Percentiles rank a stretch among this genome's conserved stretches.
Conservation (phyloP, 2,888 invertebrate genomes). For the Agrochola lota region DNA sequence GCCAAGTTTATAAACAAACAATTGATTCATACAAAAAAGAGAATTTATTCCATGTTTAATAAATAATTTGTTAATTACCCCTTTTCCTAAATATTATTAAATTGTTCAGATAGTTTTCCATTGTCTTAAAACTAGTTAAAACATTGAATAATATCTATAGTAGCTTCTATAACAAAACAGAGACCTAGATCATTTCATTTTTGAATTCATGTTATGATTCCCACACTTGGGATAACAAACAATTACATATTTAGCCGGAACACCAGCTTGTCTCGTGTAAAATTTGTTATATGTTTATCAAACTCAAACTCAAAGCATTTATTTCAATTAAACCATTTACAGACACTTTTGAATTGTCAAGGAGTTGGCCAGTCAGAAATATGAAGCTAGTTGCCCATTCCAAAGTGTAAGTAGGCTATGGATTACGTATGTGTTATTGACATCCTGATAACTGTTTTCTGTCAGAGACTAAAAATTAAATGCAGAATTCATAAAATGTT, state of each 20-base stretch:
- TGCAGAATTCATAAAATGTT: not conserved
- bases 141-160: not conserved
- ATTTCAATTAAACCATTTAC: no score
- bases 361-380: no score
- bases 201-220: conserved; percentile 16
- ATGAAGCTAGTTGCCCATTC: no score
- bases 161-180: not conserved
- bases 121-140: conserved; percentile 19
- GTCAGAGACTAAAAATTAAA: not conserved
- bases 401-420: no score
- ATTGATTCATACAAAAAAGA: conserved; percentile 28
- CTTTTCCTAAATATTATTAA: conserved; percentile 6
- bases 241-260: not conserved
- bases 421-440: not conserved
- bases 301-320: no score
- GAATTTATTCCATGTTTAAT: not conserved
- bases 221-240: conserved; percentile 3
- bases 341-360: no score
- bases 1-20: not conserved
- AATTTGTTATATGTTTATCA: not conserved
- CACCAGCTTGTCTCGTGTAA: conserved; percentile 9
- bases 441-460: not conserved
- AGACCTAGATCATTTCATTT: not conserved
- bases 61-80: conserved; percentile 11
- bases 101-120: conserved; percentile 9